phyloP scores from a whole-genome alignment of 2,888 invertebrate species.

The Aphidoletes aphidimyza region DNA sequence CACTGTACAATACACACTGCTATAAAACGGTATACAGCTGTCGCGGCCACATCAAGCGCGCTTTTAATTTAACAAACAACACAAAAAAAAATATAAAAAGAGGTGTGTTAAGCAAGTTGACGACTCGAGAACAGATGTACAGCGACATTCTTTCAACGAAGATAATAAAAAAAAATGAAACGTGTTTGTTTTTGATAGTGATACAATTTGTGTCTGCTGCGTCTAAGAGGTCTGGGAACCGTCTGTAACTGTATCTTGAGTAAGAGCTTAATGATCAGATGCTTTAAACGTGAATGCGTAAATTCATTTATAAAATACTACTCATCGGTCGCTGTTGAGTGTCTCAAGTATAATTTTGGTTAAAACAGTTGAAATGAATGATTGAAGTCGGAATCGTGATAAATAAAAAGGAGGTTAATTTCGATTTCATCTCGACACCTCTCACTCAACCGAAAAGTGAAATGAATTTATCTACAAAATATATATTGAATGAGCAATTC shows the following conservation, averaged over 20 bases:
- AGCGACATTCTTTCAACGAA: constrained; percentile 3
- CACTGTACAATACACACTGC: constrained; percentile 16
- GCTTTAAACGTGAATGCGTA: not conserved
- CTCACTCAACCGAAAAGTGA: not conserved
- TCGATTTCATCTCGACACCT: constrained; percentile 7
- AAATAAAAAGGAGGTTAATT: not conserved
- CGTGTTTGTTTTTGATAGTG: constrained; percentile 2
- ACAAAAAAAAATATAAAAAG: not conserved
- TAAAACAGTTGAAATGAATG: not conserved
- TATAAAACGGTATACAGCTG: not conserved
- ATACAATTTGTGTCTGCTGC: constrained; percentile 16
- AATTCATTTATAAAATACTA: not conserved
- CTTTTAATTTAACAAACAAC: not conserved
- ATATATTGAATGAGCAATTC: not conserved
- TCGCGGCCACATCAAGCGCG: not conserved
- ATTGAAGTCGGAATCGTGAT: no score
- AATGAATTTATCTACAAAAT: not conserved
- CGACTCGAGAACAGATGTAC: not conserved
- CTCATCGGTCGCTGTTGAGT: not conserved
- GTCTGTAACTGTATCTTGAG: constrained; percentile 11
- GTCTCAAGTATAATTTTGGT: not conserved
- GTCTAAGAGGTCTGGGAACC: not conserved
- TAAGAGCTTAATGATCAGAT: not conserved
- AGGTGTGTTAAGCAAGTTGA: not conserved
- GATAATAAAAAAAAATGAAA: not conserved